phyloP scores from a whole-genome alignment of 2,113 vertebrate genomes.

The Corvus moneduloides region DNA sequence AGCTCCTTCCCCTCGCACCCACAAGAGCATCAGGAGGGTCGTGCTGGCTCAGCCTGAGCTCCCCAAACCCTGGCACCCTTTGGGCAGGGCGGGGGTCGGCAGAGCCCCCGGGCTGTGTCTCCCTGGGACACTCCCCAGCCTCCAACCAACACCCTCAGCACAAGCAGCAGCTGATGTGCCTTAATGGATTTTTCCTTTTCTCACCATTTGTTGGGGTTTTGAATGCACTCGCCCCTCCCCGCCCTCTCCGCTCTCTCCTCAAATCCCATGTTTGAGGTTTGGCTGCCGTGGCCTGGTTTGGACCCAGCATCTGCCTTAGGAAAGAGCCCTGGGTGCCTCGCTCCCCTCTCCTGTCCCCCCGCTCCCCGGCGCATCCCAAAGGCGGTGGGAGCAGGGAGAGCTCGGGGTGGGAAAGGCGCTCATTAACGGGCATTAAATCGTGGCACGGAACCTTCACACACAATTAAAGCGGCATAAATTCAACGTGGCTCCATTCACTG shows the following conservation, averaged over 20 bases:
- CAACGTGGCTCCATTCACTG: not conserved
- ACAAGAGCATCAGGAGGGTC: not conserved
- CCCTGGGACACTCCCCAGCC: not conserved
- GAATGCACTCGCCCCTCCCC: rapidly evolving
- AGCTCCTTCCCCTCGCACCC: not conserved
- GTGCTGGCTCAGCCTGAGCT: not conserved
- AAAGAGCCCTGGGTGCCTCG: not conserved
- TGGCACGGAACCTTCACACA: not conserved
- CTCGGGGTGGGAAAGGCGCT: rapidly evolving
- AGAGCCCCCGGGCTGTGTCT: not conserved
- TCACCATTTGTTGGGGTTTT: not conserved
- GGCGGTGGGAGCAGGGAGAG: not conserved
- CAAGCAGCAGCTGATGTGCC: not conserved
- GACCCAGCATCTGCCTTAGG: rapidly evolving
- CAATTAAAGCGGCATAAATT: not conserved
- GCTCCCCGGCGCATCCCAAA: not conserved
- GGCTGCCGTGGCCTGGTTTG: not conserved
- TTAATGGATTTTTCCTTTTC: not conserved
- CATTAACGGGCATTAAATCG: not conserved
- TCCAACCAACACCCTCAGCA: rapidly evolving
- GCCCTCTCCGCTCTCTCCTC: not conserved
- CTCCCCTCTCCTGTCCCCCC: not conserved
- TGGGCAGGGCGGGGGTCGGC: not conserved
- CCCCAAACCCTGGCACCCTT: not conserved
- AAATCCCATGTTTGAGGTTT: not conserved